Conservation (phyloP, 2,888 invertebrate species). For the Pollenia angustigena region DNA sequence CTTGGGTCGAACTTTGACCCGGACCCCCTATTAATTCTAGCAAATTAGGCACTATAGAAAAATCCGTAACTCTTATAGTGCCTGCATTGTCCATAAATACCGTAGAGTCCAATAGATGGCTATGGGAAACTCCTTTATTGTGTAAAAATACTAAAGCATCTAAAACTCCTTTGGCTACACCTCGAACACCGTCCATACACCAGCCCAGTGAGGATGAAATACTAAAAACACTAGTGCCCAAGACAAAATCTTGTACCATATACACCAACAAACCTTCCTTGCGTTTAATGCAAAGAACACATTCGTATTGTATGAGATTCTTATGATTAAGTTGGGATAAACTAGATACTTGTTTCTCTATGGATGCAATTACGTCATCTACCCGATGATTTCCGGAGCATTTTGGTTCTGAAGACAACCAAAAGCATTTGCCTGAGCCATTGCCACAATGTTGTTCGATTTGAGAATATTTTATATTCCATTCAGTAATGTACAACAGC, state of each 20-base stretch:
- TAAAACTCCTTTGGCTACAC: conserved; percentile 89
- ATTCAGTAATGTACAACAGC: conserved; percentile 90
- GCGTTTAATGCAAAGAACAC: conserved; percentile 87
- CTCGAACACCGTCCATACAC: conserved; percentile 84
- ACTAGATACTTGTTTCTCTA: conserved; percentile 92
- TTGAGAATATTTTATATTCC: conserved; percentile 86
- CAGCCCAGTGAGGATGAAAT: conserved; percentile 82
- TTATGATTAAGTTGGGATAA: conserved; percentile 89
- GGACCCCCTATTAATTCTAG: conserved; percentile 81
- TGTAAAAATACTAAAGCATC: conserved; percentile 92
- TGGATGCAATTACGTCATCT: conserved; percentile 82
- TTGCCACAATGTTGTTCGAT: conserved; percentile 81
- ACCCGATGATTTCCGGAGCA: conserved; percentile 82
- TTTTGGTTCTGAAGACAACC: conserved; percentile 79
- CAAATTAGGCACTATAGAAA: conserved; percentile 82
- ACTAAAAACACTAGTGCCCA: conserved; percentile 82
- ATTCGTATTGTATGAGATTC: conserved; percentile 90
- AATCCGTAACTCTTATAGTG: conserved; percentile 83
- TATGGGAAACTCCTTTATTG: conserved; percentile 92
- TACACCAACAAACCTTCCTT: conserved; percentile 88
- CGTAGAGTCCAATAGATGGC: conserved; percentile 90
- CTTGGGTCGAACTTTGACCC: conserved; percentile 79
- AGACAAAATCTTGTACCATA: conserved; percentile 88
- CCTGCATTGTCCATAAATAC: conserved; percentile 90
- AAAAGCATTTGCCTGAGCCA: conserved; percentile 80